phyloP scores from a whole-genome alignment of 2,888 invertebrate genomes.

The Helobdella robusta region DNA sequence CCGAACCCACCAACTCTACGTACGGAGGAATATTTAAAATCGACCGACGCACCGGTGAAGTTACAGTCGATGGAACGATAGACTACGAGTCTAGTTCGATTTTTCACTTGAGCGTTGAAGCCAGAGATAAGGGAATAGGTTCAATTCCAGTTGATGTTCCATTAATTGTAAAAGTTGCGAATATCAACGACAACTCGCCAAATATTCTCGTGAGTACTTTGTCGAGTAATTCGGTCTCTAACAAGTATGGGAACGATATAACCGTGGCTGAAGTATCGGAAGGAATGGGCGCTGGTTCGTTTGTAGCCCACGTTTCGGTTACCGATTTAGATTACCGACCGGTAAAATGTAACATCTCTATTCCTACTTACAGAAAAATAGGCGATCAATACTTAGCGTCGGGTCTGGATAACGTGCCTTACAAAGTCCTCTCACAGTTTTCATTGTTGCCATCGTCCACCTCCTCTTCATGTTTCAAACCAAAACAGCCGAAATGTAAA shows the following conservation, averaged over 20 bases:
- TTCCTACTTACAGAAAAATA: too few relatives aligned
- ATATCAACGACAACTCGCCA: conserved; percentile 35
- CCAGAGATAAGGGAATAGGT: conserved; percentile 32
- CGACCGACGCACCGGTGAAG: conserved; percentile 31
- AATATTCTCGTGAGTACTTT: conserved; percentile 32
- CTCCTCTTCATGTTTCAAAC: neutral
- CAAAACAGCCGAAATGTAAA: too few relatives aligned
- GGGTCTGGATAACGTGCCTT: conserved; percentile 5
- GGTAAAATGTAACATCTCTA: conserved; percentile 25
- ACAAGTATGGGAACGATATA: neutral
- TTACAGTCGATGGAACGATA: conserved; percentile 28
- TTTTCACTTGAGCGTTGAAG: conserved; percentile 32
- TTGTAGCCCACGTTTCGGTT: conserved; percentile 27
- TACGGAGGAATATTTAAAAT: conserved; percentile 33
- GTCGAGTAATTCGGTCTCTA: neutral
- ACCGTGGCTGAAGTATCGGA: conserved; percentile 25
- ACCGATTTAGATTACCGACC: conserved; percentile 23
- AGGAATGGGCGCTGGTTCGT: conserved; percentile 27
- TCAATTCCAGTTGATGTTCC: conserved; percentile 32
- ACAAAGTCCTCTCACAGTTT: neutral
- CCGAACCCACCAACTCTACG: conserved; percentile 26
- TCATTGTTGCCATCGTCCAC: conserved; percentile 7
- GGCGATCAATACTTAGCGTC: too few relatives aligned
- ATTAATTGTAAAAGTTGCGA: conserved; percentile 32
- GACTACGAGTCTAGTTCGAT: conserved; percentile 32